These are phyloP conservation scores for Apolygus lucorum DNA, from an alignment of 1,140 invertebrate species.

Conservation along the genomic window DNA sequence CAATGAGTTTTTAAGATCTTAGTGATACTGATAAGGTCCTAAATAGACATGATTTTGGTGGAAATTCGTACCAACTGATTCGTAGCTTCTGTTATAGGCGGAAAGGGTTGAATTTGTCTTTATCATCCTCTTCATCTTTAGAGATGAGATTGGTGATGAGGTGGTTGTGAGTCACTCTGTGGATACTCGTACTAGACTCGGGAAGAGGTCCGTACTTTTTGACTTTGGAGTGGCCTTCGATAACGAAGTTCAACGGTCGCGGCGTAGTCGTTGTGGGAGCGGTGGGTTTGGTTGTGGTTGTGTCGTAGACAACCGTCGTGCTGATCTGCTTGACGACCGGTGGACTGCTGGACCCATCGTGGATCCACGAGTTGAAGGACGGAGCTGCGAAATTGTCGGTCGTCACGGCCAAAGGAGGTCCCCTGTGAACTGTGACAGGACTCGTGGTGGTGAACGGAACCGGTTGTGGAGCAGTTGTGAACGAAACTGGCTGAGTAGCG, in stretches of 20 bases:
- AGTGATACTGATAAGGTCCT: too few relatives aligned
- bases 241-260: slow-evolving; percentile 8
- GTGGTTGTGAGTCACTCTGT: slow-evolving; percentile 19
- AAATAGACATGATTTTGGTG: too few relatives aligned
- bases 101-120: slow-evolving; percentile 4
- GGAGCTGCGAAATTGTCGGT: not conserved
- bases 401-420: not conserved
- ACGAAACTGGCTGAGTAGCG: not conserved
- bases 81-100: too few relatives aligned
- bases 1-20: not conserved
- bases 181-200: slow-evolving; percentile 12
- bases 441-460: not conserved
- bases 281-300: not conserved
- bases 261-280: not conserved
- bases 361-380: not conserved
- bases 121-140: slow-evolving; percentile 1
- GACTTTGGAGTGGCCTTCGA: slow-evolving; percentile 15
- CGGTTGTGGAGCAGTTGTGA: not conserved
- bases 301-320: not conserved
- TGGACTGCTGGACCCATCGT: not conserved
- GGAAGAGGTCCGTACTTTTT: slow-evolving; percentile 20
- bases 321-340: not conserved
- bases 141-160: slow-evolving; percentile 11
- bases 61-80: too few relatives aligned
- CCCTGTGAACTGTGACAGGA: not conserved